phyloP scores from a whole-genome alignment of 2,888 invertebrate genomes.

The Hemicrepidius hirtus region DNA sequence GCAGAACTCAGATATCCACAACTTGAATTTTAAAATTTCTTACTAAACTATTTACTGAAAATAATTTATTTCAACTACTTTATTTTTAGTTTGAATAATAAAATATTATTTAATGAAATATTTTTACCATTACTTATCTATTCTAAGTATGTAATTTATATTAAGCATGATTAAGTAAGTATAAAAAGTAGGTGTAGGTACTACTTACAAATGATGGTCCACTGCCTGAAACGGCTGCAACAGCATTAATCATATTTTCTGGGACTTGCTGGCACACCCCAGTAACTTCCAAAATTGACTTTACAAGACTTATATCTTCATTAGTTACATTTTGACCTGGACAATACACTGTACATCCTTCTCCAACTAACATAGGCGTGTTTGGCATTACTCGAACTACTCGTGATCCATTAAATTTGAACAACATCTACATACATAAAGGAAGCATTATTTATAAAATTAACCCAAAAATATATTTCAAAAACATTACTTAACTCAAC shows the following conservation, averaged over 20 bases:
- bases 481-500: too few relatives aligned
- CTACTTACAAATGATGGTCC: constrained; percentile 92
- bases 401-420: constrained; percentile 67
- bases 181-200: too few relatives aligned
- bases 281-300: constrained; percentile 76
- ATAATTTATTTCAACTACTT: too few relatives aligned
- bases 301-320: constrained; percentile 76
- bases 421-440: constrained; percentile 56
- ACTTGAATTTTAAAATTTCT: too few relatives aligned
- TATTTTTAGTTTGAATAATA: too few relatives aligned
- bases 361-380: constrained; percentile 87
- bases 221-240: constrained; percentile 88
- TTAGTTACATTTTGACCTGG: constrained; percentile 75
- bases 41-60: too few relatives aligned
- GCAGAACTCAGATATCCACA: too few relatives aligned
- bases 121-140: too few relatives aligned
- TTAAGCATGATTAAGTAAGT: too few relatives aligned
- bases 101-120: too few relatives aligned
- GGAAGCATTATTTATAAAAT: constrained; percentile 12
- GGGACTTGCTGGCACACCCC: constrained; percentile 82
- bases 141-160: too few relatives aligned
- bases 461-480: constrained; percentile 1
- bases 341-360: constrained; percentile 80
- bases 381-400: constrained; percentile 91
- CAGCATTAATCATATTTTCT: constrained; percentile 87